Evolutionary conservation across 2,888 invertebrate species (phyloP).

Genomic region (Dugesia japonica): DNA sequence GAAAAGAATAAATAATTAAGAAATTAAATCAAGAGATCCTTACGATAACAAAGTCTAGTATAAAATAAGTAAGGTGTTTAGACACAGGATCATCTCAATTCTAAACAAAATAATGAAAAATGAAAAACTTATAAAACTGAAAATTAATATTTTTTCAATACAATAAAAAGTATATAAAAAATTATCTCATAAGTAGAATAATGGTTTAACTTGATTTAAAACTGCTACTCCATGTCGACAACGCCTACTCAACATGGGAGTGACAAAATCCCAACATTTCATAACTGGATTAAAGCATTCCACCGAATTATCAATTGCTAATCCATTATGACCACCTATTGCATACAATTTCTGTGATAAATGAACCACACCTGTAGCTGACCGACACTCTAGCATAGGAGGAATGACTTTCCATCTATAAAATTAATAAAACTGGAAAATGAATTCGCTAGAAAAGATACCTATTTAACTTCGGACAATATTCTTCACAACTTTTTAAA

Average conservation of each 20-base stretch:
- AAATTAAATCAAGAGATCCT: too few species aligned
- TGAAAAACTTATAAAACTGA: too few species aligned
- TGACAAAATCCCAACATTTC: constrained; percentile 60
- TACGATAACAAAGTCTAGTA: too few species aligned
- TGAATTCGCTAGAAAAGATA: constrained; percentile 31
- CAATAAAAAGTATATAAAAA: too few species aligned
- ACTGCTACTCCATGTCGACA: constrained; percentile 69
- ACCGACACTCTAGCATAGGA: constrained; percentile 60
- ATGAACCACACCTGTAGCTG: constrained; percentile 60
- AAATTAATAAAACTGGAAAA: background rate
- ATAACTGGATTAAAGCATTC: constrained; percentile 63
- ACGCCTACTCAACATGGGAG: constrained; percentile 64
- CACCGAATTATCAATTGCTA: constrained; percentile 70
- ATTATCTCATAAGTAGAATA: too few species aligned
- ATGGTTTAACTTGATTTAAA: constrained; percentile 52
- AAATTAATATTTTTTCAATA: background rate
- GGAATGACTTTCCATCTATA: constrained; percentile 58
- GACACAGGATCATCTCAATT: too few species aligned
- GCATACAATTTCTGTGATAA: constrained; percentile 62
- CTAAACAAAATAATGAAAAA: too few species aligned
- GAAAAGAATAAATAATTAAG: too few species aligned
- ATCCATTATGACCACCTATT: constrained; percentile 70
- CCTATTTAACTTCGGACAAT: constrained; percentile 41
- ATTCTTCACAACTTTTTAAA: constrained; percentile 44
- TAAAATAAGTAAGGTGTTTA: too few species aligned